Base-by-base conservation (phyloP, 2,113 vertebrate genomes). In the Telmatochromis brichardi region DNA sequence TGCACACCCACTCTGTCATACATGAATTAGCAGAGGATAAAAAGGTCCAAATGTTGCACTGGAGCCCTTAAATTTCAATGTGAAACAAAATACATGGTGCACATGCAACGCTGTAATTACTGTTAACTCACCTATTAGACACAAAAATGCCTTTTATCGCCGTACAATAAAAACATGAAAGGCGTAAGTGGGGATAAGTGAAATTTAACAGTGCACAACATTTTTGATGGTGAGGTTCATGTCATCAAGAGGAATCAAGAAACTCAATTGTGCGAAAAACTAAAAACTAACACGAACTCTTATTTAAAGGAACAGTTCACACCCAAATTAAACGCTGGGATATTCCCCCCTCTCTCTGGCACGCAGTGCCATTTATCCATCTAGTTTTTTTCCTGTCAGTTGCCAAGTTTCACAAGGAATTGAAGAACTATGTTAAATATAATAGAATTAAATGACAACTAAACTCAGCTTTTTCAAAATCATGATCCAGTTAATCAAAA, bases 81-180 rank as follows among this genome's bases (percentile, higher is more conserved):
- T 63, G 45, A 11, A 9, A 26, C 33, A 71, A 28, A 28, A 86
- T 35, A 78, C 33, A 50, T 5, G 57, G 7, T 40, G 51, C 5
- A 42, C 28, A 6, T 58, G 35, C 12, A 85, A 86, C 45, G n/a
- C 45, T 54, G 19, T 87, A 88, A 92, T 94, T 86, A 76, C 15
- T 81, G 51, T 84, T 82, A 45, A 91, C 86, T 19, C 21, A 65
- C 71, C 63, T 28, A 83, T 79, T 81, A 68, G 31, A 82, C 51
- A 45, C 26, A 85, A 54, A 88, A 45, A 78, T 23, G 5, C n/a
- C 15, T 81, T 90, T 89, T 33, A 86, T 82, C 6, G 23, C 5
- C 23, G 45, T 54, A n/a, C n/a, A 55, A 68, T 60, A 55, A 88
- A 79, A 91, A 87, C 81, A 86, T 80, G 63, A 94, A 92, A 90